These are phyloP conservation scores for Temnothorax rugatulus DNA, from an alignment of 2,888 invertebrate species.

Conservation along the genomic window DNA sequence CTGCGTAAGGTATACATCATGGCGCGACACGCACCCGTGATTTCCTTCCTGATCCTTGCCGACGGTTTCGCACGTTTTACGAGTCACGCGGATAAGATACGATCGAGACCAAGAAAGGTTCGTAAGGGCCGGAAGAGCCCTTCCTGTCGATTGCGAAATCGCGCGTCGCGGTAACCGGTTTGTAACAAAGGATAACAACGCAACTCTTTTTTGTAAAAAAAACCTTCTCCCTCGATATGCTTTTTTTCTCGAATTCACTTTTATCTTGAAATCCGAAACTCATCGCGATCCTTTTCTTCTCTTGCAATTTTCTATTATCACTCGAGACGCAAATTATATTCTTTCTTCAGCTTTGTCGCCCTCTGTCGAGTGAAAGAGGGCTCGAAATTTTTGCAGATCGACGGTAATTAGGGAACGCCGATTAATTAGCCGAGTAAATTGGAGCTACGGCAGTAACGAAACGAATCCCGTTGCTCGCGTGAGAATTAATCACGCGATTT, in stretches of 20 bases:
- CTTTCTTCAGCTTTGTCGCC: neutral
- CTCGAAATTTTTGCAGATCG: constrained; percentile 21
- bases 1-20: constrained; percentile 55
- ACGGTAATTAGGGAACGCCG: constrained; percentile 12
- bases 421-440: constrained; percentile 33
- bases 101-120: constrained; percentile 53
- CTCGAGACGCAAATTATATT: neutral
- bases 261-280: neutral
- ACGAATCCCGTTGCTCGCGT: constrained; percentile 32
- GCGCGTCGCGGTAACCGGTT: constrained; percentile 53
- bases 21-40: constrained; percentile 63
- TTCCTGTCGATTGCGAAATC: constrained; percentile 55
- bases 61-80: constrained; percentile 54
- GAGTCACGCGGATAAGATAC: constrained; percentile 53
- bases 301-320: neutral
- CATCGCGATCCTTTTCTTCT: neutral
- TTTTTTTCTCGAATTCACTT: constrained; percentile 15
- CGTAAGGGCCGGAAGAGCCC: constrained; percentile 59
- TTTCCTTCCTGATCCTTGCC: constrained; percentile 60
- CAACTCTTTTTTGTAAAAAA: constrained; percentile 38
- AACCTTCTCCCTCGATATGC: neutral
- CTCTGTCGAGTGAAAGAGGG: neutral
- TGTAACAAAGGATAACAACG: constrained; percentile 43
- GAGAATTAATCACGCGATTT: constrained; percentile 31
- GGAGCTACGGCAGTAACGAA: neutral